Conservation (phyloP, 1,140 invertebrate species). For the Cephus cinctus region DNA sequence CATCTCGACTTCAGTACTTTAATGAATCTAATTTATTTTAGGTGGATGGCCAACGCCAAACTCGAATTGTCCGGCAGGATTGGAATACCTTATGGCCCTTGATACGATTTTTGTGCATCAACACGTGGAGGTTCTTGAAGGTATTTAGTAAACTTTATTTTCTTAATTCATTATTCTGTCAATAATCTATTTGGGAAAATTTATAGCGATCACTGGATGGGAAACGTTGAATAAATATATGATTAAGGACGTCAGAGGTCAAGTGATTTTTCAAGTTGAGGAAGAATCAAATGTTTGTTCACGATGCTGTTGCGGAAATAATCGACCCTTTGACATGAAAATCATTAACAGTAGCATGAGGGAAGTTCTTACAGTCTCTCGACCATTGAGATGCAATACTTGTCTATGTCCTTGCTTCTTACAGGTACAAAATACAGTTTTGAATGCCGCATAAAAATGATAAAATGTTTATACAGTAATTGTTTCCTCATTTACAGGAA, state of each 20-base stretch:
- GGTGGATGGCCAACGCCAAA: constrained; percentile 77
- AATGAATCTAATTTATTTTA: no score
- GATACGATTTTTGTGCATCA: constrained; percentile 87
- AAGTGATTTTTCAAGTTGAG: constrained; percentile 74
- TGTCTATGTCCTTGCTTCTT: constrained; percentile 65
- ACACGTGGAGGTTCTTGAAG: constrained; percentile 83
- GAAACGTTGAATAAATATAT: constrained; percentile 40
- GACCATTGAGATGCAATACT: constrained; percentile 52
- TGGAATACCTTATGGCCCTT: constrained; percentile 91
- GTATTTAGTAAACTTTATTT: constrained; percentile 56
- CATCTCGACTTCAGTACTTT: no score
- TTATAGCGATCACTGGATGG: constrained; percentile 32
- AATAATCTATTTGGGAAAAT: no score
- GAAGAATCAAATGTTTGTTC: constrained; percentile 82
- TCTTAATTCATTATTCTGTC: no score
- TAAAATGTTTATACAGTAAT: no score
- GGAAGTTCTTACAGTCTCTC: constrained; percentile 66
- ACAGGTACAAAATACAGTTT: no score
- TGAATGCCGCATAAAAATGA: no score
- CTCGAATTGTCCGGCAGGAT: constrained; percentile 81
- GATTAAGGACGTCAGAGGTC: constrained; percentile 18
- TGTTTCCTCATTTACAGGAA: constrained; percentile 17
- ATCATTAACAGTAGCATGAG: constrained; percentile 76
- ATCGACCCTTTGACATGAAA: constrained; percentile 82
- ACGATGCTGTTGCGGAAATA: constrained; percentile 74